phyloP scores from a whole-genome alignment of 2,797 vertebrate species.

The Uromys caudimaculatus region DNA sequence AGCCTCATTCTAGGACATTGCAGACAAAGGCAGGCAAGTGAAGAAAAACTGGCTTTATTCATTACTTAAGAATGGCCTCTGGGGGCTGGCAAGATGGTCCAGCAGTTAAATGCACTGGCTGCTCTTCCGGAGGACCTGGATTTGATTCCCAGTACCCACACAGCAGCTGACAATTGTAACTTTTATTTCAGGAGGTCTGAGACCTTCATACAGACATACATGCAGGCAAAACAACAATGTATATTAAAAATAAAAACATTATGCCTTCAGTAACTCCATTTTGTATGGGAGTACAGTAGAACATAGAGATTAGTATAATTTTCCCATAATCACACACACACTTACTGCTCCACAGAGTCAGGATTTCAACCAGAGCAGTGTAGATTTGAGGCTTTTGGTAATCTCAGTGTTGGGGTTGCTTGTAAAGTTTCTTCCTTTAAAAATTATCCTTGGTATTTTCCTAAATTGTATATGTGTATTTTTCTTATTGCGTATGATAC shows the following conservation, averaged over 20 bases:
- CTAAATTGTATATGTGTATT: neutral
- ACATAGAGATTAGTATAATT: neutral
- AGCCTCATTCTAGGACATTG: neutral
- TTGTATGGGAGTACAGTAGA: neutral
- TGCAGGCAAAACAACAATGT: neutral
- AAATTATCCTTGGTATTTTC: neutral
- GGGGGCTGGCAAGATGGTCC: neutral
- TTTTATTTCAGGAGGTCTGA: neutral
- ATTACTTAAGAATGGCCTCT: neutral
- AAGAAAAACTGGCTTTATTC: slow-evolving; percentile 7
- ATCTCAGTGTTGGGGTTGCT: neutral
- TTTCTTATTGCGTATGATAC: slow-evolving; percentile 12
- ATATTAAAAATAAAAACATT: neutral
- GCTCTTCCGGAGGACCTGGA: neutral
- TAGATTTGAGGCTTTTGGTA: neutral
- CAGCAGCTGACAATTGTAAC: neutral
- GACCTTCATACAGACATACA: neutral
- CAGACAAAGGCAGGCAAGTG: neutral
- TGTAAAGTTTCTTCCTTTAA: neutral
- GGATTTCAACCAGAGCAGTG: neutral
- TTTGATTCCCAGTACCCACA: neutral
- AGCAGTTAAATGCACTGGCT: neutral
- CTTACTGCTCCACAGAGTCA: neutral
- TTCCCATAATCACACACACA: neutral
- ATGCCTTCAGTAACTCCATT: neutral